Evolutionary conservation across 2,888 invertebrate genomes (phyloP).

Genomic region (Griposia aprilina): DNA sequence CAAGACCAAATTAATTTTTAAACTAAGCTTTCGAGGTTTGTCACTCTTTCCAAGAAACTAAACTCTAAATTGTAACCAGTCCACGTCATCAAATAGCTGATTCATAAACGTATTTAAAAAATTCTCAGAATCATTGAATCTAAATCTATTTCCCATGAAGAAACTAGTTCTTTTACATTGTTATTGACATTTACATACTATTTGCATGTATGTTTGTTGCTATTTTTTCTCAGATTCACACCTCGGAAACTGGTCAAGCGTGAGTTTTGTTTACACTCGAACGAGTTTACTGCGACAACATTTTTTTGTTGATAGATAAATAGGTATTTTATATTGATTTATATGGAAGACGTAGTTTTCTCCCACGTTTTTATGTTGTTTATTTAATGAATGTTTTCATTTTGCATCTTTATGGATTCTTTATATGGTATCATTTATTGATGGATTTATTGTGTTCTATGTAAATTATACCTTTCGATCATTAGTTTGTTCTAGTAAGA

Average conservation of each 20-base stretch:
- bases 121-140: constrained; percentile 27
- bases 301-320: constrained; percentile 16
- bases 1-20: background rate
- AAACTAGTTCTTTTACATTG: constrained; percentile 21
- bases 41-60: background rate
- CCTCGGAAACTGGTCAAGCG: constrained; percentile 45
- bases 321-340: constrained; percentile 20
- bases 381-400: background rate
- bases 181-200: constrained; percentile 28
- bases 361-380: constrained; percentile 32
- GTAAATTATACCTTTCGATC: too few relatives aligned
- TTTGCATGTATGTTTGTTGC: constrained; percentile 54
- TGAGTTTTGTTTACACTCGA: constrained; percentile 29
- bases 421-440: background rate
- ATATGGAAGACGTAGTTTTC: background rate
- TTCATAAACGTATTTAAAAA: constrained; percentile 13
- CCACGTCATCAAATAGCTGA: constrained; percentile 9
- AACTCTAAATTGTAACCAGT: background rate
- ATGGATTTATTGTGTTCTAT: background rate
- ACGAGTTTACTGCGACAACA: background rate
- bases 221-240: constrained; percentile 52
- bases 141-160: constrained; percentile 52
- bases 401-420: constrained; percentile 3
- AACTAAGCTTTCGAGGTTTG: background rate
- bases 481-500: too few relatives aligned